Conservation (phyloP, 2,797 vertebrate species). For the Scolopax bukidnonensis region DNA sequence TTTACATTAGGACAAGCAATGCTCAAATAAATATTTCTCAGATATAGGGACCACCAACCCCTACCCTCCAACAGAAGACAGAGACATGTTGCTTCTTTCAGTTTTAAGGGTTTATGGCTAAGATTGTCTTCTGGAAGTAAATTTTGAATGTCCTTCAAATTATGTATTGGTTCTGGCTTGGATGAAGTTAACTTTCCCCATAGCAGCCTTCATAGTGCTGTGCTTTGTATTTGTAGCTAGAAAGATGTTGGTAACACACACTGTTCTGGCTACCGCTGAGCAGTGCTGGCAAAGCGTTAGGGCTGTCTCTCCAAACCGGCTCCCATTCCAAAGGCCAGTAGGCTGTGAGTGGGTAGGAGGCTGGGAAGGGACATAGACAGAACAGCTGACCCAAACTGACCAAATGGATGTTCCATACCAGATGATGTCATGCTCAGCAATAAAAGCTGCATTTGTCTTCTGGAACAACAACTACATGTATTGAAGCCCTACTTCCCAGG, state of each 20-base stretch:
- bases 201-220: neutral
- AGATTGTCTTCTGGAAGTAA: neutral
- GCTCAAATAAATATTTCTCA: neutral
- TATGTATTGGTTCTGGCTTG: neutral
- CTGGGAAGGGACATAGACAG: neutral
- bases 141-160: neutral
- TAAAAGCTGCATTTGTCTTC: neutral
- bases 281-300: neutral
- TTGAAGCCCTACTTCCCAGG: neutral
- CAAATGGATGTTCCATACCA: neutral
- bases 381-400: neutral
- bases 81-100: neutral
- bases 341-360: neutral
- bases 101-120: neutral
- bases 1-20: neutral
- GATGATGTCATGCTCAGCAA: neutral
- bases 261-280: neutral
- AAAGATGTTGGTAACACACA: neutral
- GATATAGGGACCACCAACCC: neutral
- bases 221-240: neutral
- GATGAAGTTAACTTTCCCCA: neutral
- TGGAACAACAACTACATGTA: fast-evolving
- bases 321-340: neutral
- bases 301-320: neutral
- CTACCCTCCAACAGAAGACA: neutral